These are phyloP conservation scores for Diorhabda sublineata DNA, from an alignment of 1,140 invertebrate genomes.

Conservation along the genomic window DNA sequence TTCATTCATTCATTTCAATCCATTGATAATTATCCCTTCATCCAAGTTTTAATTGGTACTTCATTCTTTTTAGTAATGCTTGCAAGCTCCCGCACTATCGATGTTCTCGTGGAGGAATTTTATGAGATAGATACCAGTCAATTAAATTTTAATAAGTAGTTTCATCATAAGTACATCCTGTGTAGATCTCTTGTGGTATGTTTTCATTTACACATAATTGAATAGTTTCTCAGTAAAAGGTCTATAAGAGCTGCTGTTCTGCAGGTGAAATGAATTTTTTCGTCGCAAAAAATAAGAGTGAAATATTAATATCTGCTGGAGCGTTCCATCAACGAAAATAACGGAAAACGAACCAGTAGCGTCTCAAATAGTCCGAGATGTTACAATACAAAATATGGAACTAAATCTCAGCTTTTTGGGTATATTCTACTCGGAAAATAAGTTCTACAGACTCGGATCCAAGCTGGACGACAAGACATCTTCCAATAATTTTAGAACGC, in stretches of 20 bases:
- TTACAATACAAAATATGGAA: too few species aligned
- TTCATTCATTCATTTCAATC: too few species aligned
- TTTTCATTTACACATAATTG: conserved; percentile 3
- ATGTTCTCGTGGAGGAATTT: background rate
- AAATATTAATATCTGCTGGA: background rate
- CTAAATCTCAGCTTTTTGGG: too few species aligned
- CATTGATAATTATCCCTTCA: too few species aligned
- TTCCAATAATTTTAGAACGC: too few species aligned
- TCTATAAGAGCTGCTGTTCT: background rate
- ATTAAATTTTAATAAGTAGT: conserved; percentile 3
- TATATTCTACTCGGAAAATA: too few species aligned
- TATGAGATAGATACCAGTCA: conserved; percentile 2
- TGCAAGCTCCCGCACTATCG: too few species aligned
- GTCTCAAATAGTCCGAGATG: background rate
- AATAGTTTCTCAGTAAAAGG: conserved; percentile 2
- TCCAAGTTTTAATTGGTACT: too few species aligned
- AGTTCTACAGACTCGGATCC: too few species aligned
- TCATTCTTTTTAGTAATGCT: too few species aligned
- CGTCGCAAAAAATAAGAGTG: background rate
- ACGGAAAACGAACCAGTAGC: background rate
- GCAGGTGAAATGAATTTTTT: conserved; percentile 2
- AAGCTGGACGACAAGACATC: too few species aligned
- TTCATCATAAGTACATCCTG: conserved; percentile 2
- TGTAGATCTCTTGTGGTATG: background rate
- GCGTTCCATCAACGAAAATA: conserved; percentile 2